These are phyloP conservation scores for Dasyornis broadbenti DNA, from an alignment of 2,113 vertebrate species.

Conservation along the genomic window DNA sequence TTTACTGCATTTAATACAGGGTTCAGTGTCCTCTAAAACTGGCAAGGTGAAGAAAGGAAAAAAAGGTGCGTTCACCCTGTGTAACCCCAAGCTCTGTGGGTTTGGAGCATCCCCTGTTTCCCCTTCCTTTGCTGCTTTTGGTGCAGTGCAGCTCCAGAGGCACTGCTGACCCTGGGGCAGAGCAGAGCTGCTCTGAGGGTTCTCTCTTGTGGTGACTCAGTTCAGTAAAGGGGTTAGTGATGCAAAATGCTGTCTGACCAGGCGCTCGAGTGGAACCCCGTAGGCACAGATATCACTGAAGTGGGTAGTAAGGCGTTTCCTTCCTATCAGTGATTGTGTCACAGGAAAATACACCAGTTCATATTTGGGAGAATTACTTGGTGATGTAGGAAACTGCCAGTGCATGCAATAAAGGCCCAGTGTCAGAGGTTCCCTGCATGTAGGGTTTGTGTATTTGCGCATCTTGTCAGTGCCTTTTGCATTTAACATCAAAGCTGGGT, in stretches of 20 bases:
- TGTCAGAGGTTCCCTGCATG: neutral
- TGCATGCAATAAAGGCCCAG: rapidly evolving
- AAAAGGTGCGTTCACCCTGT: rapidly evolving
- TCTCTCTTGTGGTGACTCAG: rapidly evolving
- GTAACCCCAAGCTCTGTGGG: neutral
- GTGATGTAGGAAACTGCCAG: neutral
- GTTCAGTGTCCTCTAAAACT: neutral
- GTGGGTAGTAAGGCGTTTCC: neutral
- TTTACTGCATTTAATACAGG: neutral
- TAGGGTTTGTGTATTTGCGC: rapidly evolving
- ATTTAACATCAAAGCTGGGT: neutral
- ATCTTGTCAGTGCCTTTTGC: neutral
- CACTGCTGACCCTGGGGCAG: neutral
- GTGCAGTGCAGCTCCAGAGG: neutral
- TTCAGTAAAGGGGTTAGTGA: neutral
- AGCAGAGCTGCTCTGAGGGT: neutral
- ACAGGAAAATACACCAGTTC: neutral
- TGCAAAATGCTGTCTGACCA: neutral
- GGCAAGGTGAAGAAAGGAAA: neutral
- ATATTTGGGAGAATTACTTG: neutral
- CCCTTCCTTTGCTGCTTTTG: neutral
- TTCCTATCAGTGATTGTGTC: neutral
- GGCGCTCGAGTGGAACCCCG: neutral
- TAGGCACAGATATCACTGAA: neutral
- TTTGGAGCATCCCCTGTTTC: neutral